Percentiles rank a stretch among this genome's conserved stretches.
These are phyloP conservation scores for Desmophyllum pertusum DNA, from an alignment of 92 coral and sea anemone species.

Conservation along the genomic window DNA sequence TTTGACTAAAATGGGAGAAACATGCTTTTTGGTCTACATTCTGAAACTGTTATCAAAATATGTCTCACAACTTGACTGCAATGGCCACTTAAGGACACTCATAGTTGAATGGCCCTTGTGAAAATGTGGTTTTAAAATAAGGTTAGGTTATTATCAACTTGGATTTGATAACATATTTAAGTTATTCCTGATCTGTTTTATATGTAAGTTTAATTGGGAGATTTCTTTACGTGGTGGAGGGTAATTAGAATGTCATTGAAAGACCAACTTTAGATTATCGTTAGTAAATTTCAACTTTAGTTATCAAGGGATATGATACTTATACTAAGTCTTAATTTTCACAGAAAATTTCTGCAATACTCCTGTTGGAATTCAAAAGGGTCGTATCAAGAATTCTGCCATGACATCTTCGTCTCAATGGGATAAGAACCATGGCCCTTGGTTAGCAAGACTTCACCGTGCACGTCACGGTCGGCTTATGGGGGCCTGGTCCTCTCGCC, in stretches of 20 bases:
- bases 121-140: too few relatives aligned
- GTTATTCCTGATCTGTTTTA: too few relatives aligned
- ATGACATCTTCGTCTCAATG: slow-evolving; percentile 73
- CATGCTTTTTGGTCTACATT: neutral
- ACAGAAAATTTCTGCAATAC: slow-evolving; percentile 71
- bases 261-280: too few relatives aligned
- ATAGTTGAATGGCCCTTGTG: too few relatives aligned
- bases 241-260: too few relatives aligned
- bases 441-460: slow-evolving; percentile 60
- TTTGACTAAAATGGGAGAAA: neutral
- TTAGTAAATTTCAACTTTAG: too few relatives aligned
- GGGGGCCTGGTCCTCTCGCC: slow-evolving; percentile 73
- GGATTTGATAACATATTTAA: too few relatives aligned
- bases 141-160: neutral
- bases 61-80: too few relatives aligned
- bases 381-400: slow-evolving; percentile 66
- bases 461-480: slow-evolving; percentile 56
- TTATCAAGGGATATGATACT: neutral
- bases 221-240: too few relatives aligned
- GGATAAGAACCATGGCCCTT: slow-evolving; percentile 54
- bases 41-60: too few relatives aligned
- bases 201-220: too few relatives aligned
- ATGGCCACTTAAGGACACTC: too few relatives aligned
- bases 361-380: slow-evolving; percentile 77
- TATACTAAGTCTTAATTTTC: neutral